Conservation (phyloP, 2,888 invertebrate species). For the Aplocera efformata region DNA sequence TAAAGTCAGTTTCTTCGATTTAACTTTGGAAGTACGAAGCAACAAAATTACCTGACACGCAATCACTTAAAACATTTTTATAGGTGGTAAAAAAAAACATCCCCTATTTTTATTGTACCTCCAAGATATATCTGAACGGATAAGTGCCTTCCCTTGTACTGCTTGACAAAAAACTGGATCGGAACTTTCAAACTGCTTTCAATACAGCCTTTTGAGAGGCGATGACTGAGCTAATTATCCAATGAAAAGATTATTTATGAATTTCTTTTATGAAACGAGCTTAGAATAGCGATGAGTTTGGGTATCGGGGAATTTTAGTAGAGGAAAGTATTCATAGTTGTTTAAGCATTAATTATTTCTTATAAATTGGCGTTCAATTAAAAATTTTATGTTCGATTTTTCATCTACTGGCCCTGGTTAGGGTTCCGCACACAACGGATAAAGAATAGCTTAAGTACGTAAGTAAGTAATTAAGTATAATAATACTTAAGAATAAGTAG, state of each 20-base stretch:
- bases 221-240: conserved; percentile 32
- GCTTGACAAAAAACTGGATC: conserved; percentile 37
- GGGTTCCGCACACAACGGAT: no score
- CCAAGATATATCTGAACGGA: conserved; percentile 17
- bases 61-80: no score
- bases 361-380: not conserved
- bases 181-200: conserved; percentile 24
- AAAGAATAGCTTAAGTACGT: no score
- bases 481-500: no score
- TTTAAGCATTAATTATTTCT: conserved; percentile 2
- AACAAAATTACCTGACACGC: no score
- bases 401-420: no score
- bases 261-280: conserved; percentile 28
- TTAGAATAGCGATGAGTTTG: conserved; percentile 10
- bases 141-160: conserved; percentile 47
- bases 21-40: no score
- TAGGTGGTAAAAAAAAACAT: no score
- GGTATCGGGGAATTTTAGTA: conserved; percentile 1
- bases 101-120: not conserved
- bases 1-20: no score
- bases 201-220: conserved; percentile 20
- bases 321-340: not conserved
- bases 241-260: conserved; percentile 36
- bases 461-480: no score
- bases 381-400: not conserved